These are phyloP conservation scores for Sardinella longiceps DNA, from an alignment of 2,797 vertebrate species.

Conservation along the genomic window DNA sequence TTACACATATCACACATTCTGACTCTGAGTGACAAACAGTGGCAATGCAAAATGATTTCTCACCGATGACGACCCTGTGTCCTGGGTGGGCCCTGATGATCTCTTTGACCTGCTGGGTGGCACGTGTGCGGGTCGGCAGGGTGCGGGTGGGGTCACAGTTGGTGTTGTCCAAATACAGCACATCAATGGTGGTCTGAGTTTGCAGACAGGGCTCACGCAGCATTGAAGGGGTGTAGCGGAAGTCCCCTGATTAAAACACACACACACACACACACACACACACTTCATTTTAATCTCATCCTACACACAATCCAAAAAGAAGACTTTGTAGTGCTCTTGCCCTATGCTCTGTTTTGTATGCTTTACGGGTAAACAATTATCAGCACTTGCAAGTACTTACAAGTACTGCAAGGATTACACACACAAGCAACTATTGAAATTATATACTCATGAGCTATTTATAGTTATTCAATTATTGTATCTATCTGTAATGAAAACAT, in stretches of 20 bases:
- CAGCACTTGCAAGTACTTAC: no score
- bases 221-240: slow-evolving; percentile 88
- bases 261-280: neutral
- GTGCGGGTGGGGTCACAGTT: slow-evolving; percentile 83
- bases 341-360: no score
- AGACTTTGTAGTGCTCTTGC: no score
- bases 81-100: slow-evolving; percentile 84
- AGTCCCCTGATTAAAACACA: slow-evolving; percentile 81
- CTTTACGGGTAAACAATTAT: no score
- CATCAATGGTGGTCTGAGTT: slow-evolving; percentile 81
- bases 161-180: slow-evolving; percentile 95
- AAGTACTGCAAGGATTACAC: no score
- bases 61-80: slow-evolving; percentile 88
- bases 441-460: no score
- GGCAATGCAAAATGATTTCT: slow-evolving; percentile 49
- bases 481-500: neutral
- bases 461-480: no score
- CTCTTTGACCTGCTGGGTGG: slow-evolving; percentile 83
- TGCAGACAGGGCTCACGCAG: slow-evolving; percentile 76
- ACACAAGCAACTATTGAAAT: no score
- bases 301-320: no score
- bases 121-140: slow-evolving; percentile 83
- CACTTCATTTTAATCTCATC: neutral
- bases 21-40: no score
- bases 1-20: no score